phyloP scores from a whole-genome alignment of 2,113 vertebrate genomes.

The Chroicocephalus ridibundus region DNA sequence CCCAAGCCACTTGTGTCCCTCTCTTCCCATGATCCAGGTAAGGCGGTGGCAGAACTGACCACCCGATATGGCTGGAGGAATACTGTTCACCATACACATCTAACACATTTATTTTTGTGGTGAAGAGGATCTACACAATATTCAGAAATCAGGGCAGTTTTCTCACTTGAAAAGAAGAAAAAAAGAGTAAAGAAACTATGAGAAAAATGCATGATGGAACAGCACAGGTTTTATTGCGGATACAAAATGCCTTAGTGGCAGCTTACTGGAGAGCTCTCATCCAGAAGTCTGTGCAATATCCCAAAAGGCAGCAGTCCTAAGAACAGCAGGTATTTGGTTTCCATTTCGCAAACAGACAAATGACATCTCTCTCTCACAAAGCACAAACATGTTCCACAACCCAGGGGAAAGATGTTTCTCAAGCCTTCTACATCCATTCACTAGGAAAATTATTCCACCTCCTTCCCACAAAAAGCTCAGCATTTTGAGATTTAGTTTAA shows the following conservation, averaged over 20 bases:
- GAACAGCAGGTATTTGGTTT: constrained; percentile 11
- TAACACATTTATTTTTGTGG: not conserved
- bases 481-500: not conserved
- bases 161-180: not conserved
- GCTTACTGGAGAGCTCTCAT: not conserved
- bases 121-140: not conserved
- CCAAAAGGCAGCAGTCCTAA: not conserved
- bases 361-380: not conserved
- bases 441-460: not conserved
- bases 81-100: not conserved
- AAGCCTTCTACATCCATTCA: constrained; percentile 24
- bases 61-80: not conserved
- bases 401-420: constrained; percentile 43
- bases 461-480: not conserved
- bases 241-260: not conserved
- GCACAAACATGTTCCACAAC: constrained; percentile 12
- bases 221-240: not conserved
- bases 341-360: constrained; percentile 15
- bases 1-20: not conserved
- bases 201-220: not conserved
- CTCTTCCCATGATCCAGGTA: not conserved
- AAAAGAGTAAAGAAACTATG: not conserved
- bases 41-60: not conserved
- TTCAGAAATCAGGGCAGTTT: not conserved
- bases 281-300: not conserved